Conservation (phyloP, 1,140 invertebrate genomes). For the Microplitis demolitor region DNA sequence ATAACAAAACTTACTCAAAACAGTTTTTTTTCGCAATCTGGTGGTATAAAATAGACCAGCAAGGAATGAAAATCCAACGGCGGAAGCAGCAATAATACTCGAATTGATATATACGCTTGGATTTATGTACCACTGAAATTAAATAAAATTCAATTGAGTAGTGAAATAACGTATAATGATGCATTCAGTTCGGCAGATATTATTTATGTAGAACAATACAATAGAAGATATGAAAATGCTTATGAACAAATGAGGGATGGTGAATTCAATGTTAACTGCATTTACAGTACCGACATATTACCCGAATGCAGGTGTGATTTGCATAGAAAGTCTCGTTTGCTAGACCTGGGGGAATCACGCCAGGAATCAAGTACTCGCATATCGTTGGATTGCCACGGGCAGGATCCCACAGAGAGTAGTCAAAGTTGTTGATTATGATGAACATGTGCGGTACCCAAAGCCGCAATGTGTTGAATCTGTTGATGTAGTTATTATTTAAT, state of each 20-base stretch:
- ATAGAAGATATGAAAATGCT: background rate
- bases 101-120: conserved; percentile 50
- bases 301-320: conserved; percentile 31
- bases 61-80: conserved; percentile 46
- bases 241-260: background rate
- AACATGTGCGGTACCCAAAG: conserved; percentile 60
- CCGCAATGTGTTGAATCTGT: conserved; percentile 56
- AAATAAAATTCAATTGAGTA: conserved; percentile 22
- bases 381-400: conserved; percentile 44
- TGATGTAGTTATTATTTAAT: conserved; percentile 2
- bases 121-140: conserved; percentile 48
- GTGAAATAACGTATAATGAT: conserved; percentile 1
- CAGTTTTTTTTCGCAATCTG: conserved; percentile 40
- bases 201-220: background rate
- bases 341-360: conserved; percentile 16
- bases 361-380: conserved; percentile 49
- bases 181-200: background rate
- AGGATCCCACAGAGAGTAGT: conserved; percentile 33
- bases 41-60: conserved; percentile 34
- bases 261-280: conserved; percentile 13
- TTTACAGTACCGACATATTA: conserved; percentile 21
- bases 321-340: conserved; percentile 26
- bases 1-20: conserved; percentile 44
- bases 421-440: conserved; percentile 55
- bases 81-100: conserved; percentile 48